Conservation (phyloP, 2,888 invertebrate species). For the Epirrhoe alternata region DNA sequence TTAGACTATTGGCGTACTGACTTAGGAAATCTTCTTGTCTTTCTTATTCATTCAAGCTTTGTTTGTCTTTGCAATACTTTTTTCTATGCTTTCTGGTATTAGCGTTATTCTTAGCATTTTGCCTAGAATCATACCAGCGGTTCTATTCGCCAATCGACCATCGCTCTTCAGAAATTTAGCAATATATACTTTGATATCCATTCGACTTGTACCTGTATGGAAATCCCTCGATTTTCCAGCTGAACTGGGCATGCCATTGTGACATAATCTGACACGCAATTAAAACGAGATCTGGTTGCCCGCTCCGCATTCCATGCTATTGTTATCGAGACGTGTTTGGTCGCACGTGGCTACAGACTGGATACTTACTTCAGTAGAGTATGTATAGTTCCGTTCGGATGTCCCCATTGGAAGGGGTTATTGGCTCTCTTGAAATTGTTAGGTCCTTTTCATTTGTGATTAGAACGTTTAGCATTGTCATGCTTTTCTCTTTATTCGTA, state of each 20-base stretch:
- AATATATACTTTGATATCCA: constrained; percentile 1
- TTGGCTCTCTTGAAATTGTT: too few species aligned
- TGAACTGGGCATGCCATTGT: constrained; percentile 24
- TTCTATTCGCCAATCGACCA: neutral
- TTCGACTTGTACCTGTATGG: constrained; percentile 7
- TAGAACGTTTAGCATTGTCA: too few species aligned
- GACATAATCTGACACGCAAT: constrained; percentile 41
- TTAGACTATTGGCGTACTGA: neutral
- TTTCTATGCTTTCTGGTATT: too few species aligned
- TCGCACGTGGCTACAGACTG: constrained; percentile 38
- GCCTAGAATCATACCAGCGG: neutral
- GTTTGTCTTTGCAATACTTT: too few species aligned
- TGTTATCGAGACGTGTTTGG: constrained; percentile 49
- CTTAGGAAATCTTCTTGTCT: too few species aligned
- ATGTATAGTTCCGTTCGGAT: too few species aligned
- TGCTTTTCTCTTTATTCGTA: too few species aligned
- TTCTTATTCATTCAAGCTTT: too few species aligned
- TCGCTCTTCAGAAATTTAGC: neutral
- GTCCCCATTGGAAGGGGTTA: too few species aligned
- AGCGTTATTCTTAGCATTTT: neutral
- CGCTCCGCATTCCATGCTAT: constrained; percentile 60
- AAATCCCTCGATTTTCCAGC: constrained; percentile 27
- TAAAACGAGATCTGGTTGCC: constrained; percentile 44
- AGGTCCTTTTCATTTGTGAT: too few species aligned
- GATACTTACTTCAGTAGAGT: too few species aligned